Evolutionary conservation across 1,140 invertebrate species (phyloP), one percentile per base, ranked within the genome.

Genomic region (Cherax destructor): DNA sequence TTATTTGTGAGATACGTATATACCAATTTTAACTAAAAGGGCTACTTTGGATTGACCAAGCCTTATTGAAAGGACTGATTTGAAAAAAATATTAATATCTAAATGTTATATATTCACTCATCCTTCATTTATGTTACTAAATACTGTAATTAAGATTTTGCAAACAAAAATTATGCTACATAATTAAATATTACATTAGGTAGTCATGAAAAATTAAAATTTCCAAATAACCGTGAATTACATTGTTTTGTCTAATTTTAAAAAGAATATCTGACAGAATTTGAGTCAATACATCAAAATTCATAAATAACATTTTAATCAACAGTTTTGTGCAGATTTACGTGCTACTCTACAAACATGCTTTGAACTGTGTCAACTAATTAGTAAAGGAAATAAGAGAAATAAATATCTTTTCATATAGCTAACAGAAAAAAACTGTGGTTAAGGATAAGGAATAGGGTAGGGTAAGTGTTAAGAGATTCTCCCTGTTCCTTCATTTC

Each of bases 401-500:
- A 86, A 85, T 69, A 69, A 85, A 91, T 56, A 49, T 65, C 11
- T 85, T 41, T 52, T 91, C 61, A 85, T 84, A 85, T 86, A 86
- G 89, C 89, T 91, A 91, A 91, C 72, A 85, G 76, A 91, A 91
- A 85, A 49, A 79, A 65, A 65, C 47, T 81, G 65, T 77, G 50
- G 52, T 50, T 30, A 78, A 50, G 76, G 76, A 30, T 72, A 79
- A 84, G 83, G 83, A 79, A 50, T 30, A 78, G 74, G 89, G 77
- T 85, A 21, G 86, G 89, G 89, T 79, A 85, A 85, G 83, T 91
- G 77, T 85, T 86, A 91, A 79, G 81, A 91, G 89, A 91, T 91
- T 91, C 89, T 91, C 89, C 89, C 89, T 91, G 89, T 91, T 91
- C 89, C 89, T 91, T 91, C 89, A 91, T 91, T 91, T 91, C 83